Base-by-base conservation (phyloP, 2,113 vertebrate species). In the Austrofundulus limnaeus region DNA sequence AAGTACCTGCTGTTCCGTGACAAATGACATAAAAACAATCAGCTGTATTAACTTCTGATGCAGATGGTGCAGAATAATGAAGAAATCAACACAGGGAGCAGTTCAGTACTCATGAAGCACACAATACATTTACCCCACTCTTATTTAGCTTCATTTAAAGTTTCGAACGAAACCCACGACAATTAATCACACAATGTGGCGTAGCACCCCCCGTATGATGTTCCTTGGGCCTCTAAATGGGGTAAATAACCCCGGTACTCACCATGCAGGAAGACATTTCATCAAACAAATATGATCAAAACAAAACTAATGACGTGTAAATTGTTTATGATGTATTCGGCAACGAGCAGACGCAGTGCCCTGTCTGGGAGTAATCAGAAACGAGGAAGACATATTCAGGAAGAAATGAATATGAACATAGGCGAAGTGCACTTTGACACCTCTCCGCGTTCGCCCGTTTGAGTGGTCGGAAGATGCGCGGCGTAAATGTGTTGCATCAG, bases 231-330 rank as follows among this genome's bases (percentile, higher is more conserved):
- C 77, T 76, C 80, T 81, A 89, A 88, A 89, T 87, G 86, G 80
- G 83, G 80, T 83, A 89, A 92, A 91, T 85, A 89, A 89, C 82
- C 78, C 77, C 61, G 42, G 75, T 66, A 61, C 70, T 81, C 81
- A 66, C 83, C 82, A 83, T 54, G 72, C 89, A 77, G 80, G 75
- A 70, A 88, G 84, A 91, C 82, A 80, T 87, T 90, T 88, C 58
- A 70, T 89, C 88, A 86, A 88, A 91, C 90, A 92, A 89, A 92
- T 88, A 90, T 92, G 90, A 92, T 91, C 87, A 88, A 91, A 92
- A 92, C 90, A 90, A 88, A 92, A 87, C 88, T 92, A 93, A 92
- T 92, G 92, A 87, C 58, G 86, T 92, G 92, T 90, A 91, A 91
- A 92, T 90, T 88, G 88, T 91, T 92, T 85, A 91, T 90, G 88